A percentile compares a stretch with the other conserved stretches of the same genome.
phyloP scores from a whole-genome alignment of 2,113 vertebrate genomes.

The Cololabis saira region DNA sequence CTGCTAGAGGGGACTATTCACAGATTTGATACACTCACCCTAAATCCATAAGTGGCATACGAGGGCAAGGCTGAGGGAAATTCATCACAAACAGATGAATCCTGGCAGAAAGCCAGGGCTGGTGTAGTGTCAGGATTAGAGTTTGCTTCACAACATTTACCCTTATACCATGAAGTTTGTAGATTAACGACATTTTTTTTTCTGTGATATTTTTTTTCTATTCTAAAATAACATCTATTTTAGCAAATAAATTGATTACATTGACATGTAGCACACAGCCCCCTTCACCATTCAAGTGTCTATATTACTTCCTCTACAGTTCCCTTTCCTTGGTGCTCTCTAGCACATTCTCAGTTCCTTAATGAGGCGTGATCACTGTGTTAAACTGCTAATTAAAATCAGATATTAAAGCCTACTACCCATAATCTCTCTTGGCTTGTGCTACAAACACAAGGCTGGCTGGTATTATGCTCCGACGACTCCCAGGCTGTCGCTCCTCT shows the following conservation, averaged over 20 bases:
- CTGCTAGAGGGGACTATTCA: conserved; percentile 66
- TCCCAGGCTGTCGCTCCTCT: conserved; percentile 39
- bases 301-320: conserved; percentile 28
- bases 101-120: conserved; percentile 36
- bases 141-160: conserved; percentile 3
- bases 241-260: not conserved
- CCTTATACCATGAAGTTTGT: not conserved
- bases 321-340: conserved; percentile 37
- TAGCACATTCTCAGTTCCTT: conserved; percentile 63
- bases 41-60: conserved; percentile 75
- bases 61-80: conserved; percentile 31
- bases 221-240: not conserved
- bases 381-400: conserved; percentile 84
- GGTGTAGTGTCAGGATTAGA: conserved; percentile 12
- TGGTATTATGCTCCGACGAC: conserved; percentile 41
- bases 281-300: conserved; percentile 3
- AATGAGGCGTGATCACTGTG: conserved; percentile 82
- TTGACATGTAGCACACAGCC: conserved; percentile 5
- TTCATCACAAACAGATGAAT: conserved; percentile 55
- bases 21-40: conserved; percentile 76
- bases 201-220: not conserved
- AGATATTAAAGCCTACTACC: conserved; percentile 81
- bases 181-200: too few species aligned
- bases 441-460: conserved; percentile 71
- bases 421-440: conserved; percentile 78